Conservation (phyloP, 2,113 vertebrate species). For the Motacilla tschutschensis region DNA sequence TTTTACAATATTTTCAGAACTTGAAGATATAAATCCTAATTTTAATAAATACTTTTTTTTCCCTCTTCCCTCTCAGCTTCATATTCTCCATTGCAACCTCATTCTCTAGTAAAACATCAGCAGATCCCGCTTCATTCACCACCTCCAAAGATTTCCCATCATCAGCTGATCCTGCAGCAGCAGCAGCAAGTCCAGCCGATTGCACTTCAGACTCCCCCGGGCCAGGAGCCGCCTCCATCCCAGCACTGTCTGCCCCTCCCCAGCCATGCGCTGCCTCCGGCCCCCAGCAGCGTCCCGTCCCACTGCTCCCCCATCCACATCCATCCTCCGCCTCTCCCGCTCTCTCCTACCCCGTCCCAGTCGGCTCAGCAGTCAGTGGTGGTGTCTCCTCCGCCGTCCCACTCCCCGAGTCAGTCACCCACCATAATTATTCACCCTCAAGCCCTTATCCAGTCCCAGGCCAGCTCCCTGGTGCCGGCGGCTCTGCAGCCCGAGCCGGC, state of each 20-base stretch:
- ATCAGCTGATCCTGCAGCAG: constrained; percentile 87
- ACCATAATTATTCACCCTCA: constrained; percentile 82
- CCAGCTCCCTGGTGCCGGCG: constrained; percentile 80
- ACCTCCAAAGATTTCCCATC: constrained; percentile 81
- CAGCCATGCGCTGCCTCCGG: constrained; percentile 71
- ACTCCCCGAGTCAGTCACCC: constrained; percentile 81
- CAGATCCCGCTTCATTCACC: constrained; percentile 75
- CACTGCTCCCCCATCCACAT: constrained; percentile 73
- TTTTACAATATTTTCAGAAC: background rate
- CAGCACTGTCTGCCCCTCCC: constrained; percentile 80
- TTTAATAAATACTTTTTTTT: constrained; percentile 28
- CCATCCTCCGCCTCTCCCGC: constrained; percentile 59
- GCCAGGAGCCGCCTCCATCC: constrained; percentile 75
- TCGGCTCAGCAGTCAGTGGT: constrained; percentile 77
- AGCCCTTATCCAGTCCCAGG: constrained; percentile 73
- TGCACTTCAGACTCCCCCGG: constrained; percentile 78
- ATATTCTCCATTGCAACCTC: constrained; percentile 83
- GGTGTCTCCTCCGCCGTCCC: constrained; percentile 77
- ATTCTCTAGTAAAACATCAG: constrained; percentile 86
- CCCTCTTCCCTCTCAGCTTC: constrained; percentile 67
- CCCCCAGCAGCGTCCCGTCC: constrained; percentile 65
- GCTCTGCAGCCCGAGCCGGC: constrained; percentile 71
- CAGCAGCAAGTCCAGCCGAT: constrained; percentile 88
- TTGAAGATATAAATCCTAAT: constrained; percentile 52
- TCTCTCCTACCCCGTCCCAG: constrained; percentile 71